Percentiles rank a stretch among this genome's conserved stretches.
Conservation (phyloP, 2,888 invertebrate genomes). For the Lycocerus yunnanus region DNA sequence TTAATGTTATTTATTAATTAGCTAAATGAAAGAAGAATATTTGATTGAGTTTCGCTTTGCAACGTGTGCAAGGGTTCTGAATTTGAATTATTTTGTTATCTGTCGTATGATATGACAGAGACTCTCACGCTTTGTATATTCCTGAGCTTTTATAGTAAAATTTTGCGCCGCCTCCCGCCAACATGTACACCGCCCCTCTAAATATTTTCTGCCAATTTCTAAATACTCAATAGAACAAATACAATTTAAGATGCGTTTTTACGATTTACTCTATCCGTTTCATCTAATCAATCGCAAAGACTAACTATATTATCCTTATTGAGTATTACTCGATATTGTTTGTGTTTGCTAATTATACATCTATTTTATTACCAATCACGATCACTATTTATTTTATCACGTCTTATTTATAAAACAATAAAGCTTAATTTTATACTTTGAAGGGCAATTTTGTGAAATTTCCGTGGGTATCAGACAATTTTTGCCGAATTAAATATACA, state of each 20-base stretch:
- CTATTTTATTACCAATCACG: background rate
- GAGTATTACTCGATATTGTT: background rate
- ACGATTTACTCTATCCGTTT: slow-evolving; percentile 17
- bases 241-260: slow-evolving; percentile 15
- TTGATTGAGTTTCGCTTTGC: slow-evolving; percentile 7
- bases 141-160: slow-evolving; percentile 36
- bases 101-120: slow-evolving; percentile 31
- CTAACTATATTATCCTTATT: background rate
- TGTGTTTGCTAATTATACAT: background rate
- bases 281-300: background rate
- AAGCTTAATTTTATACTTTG: background rate
- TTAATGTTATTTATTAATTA: slow-evolving; percentile 19
- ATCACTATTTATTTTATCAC: background rate
- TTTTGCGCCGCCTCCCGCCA: slow-evolving; percentile 39
- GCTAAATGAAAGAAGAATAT: slow-evolving; percentile 17
- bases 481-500: background rate
- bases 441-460: background rate
- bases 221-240: slow-evolving; percentile 17
- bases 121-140: slow-evolving; percentile 32
- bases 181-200: slow-evolving; percentile 34
- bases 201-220: slow-evolving; percentile 25
- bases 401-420: background rate
- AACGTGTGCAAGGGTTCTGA: background rate
- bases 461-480: background rate
- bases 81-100: slow-evolving; percentile 26